Conservation (phyloP, 2,113 vertebrate species). For the Muntiacus muntjak region DNA sequence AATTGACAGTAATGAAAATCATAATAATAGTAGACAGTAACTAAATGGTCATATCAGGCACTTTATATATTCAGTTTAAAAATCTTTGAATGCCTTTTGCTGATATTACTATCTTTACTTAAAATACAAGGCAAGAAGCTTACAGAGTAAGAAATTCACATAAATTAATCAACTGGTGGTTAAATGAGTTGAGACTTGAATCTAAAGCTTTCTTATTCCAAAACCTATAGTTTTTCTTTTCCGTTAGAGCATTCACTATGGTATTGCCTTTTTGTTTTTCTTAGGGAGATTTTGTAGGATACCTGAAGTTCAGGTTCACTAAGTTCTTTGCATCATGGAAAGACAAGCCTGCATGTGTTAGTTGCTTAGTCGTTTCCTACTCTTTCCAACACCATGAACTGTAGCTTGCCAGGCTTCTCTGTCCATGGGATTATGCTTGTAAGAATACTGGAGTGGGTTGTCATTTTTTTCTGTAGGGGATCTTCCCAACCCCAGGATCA, state of each 20-base stretch:
- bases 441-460: background rate
- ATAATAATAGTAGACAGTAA: background rate
- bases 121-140: background rate
- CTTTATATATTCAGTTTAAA: background rate
- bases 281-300: background rate
- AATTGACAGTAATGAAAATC: constrained; percentile 4
- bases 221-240: background rate
- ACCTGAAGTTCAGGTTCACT: background rate
- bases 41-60: background rate
- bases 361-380: background rate
- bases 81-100: background rate
- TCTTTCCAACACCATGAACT: background rate
- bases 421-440: background rate
- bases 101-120: background rate
- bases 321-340: background rate
- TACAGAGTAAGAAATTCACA: background rate
- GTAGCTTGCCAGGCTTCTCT: background rate
- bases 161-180: background rate
- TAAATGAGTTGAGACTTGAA: background rate
- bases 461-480: background rate
- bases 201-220: background rate
- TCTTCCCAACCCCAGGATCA: background rate
- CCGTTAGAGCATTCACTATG: background rate
- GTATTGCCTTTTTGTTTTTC: background rate
- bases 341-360: background rate